Evolutionary conservation across 2,797 vertebrate genomes (phyloP), one percentile per base, ranked within the genome.

Genomic region (Neosalanx taihuensis): DNA sequence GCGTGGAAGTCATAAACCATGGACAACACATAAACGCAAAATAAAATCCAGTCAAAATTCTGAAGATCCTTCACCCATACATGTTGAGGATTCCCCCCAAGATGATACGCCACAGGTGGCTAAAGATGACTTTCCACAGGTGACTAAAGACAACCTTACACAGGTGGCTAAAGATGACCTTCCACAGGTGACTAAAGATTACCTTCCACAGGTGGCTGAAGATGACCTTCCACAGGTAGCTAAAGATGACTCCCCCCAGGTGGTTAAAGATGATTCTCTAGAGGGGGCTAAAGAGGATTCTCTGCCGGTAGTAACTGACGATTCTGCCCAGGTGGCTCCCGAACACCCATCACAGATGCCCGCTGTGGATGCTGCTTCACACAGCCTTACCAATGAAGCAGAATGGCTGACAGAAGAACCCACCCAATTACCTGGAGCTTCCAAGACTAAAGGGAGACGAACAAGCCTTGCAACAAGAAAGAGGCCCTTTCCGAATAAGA

Each of bases 361-460:
- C 23, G 70, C 76, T 3, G 81, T 87, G 37, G 75, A 70, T 76
- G 70, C 79, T 57, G 72, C 72, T 46, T 46, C 41, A 46, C 41
- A 46, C 41, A 46, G 41, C 41, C 51, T 56, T 56, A 20, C 60
- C 35, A 6, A 53, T 67, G 85, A 88, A 67, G 76, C 75, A 3
- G 83, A 92, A 75, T 76, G 78, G 30, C 87, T 85, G 71, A 71
- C 75, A 13, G 64, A 84, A 76, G 85, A 90, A 84, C 76, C 69
- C 61, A 85, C 88, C 77, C 75, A 73, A 31, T 80, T 84, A 37
- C 72, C 83, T 23, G 84, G 86, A 83, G 78, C 84, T 83, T 85
- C 83, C 35, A 92, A 91, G 85, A 81, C 87, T 59, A 89, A 70
- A 83, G 88, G 82, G 79, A 80, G 65, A 72, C 81, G 82, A 71